phyloP scores from a whole-genome alignment of 2,797 vertebrate species.

The Eulemur albifrons region DNA sequence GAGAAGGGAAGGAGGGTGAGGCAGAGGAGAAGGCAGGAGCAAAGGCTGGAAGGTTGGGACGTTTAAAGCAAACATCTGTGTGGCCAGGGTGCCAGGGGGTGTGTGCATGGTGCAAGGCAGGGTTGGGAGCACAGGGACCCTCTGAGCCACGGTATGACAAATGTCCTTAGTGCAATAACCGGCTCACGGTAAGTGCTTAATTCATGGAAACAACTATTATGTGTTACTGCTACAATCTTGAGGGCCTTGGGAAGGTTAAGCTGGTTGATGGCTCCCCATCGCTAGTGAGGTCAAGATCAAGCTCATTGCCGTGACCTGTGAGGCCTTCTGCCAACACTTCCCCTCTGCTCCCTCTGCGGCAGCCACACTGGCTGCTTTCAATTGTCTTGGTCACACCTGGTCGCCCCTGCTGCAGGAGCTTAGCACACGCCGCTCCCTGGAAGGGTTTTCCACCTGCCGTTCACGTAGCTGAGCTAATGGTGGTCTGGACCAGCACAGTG shows the following conservation, averaged over 20 bases:
- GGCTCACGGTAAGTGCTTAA: neutral
- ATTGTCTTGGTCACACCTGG: too few species aligned
- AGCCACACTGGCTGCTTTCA: fast-evolving
- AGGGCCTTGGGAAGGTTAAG: neutral
- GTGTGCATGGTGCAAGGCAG: neutral
- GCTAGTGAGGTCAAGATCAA: neutral
- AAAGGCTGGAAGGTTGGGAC: neutral
- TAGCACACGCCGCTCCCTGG: neutral
- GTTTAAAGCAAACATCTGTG: neutral
- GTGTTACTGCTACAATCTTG: too few species aligned
- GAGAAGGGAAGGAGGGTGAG: neutral
- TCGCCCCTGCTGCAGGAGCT: too few species aligned
- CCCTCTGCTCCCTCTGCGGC: neutral
- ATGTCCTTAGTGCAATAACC: neutral
- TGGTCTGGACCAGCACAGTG: neutral
- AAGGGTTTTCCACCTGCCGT: neutral
- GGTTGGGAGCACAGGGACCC: neutral
- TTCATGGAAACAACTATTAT: too few species aligned
- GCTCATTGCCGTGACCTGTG: fast-evolving
- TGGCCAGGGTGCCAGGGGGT: fast-evolving
- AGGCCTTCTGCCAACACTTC: neutral
- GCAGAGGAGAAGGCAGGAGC: neutral
- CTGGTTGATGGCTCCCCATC: neutral
- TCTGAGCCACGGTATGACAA: too few species aligned
- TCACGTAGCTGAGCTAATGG: neutral